Conservation (phyloP, 2,888 invertebrate species). For the Tachina fera region DNA sequence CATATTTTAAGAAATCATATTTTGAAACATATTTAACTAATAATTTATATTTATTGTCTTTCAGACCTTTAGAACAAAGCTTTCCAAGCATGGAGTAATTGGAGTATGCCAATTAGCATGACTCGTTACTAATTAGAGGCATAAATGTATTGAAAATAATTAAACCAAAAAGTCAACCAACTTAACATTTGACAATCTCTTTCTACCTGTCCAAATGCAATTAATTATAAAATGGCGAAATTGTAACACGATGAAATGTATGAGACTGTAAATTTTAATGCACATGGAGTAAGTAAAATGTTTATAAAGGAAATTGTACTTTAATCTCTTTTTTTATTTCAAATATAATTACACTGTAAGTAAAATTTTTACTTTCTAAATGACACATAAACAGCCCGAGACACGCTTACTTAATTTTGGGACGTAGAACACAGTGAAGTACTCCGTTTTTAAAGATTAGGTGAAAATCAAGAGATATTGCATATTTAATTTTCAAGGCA, state of each 20-base stretch:
- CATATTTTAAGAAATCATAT: slow-evolving; percentile 50
- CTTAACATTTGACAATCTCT: slow-evolving; percentile 12
- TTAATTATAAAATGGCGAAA: slow-evolving; percentile 59
- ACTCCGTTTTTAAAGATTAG: no score
- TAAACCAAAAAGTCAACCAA: slow-evolving; percentile 40
- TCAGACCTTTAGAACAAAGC: slow-evolving; percentile 62
- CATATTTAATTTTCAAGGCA: no score
- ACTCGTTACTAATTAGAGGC: slow-evolving; percentile 28
- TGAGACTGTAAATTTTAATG: not conserved
- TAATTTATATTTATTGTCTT: slow-evolving; percentile 69
- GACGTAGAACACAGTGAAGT: no score
- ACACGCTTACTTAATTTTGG: no score
- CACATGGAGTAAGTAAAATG: slow-evolving; percentile 24
- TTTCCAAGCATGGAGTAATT: slow-evolving; percentile 62
- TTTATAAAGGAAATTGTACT: no score
- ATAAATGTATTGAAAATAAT: slow-evolving; percentile 26
- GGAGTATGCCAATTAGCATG: slow-evolving; percentile 41
- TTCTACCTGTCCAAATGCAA: slow-evolving; percentile 45
- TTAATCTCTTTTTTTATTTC: not conserved
- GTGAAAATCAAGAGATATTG: no score
- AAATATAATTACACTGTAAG: not conserved
- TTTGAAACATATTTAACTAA: slow-evolving; percentile 60
- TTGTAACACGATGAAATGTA: not conserved
- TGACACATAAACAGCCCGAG: no score
- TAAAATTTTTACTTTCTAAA: no score